These are phyloP conservation scores for Brienomyrus brachyistius DNA, from an alignment of 2,113 vertebrate genomes.

Conservation along the genomic window DNA sequence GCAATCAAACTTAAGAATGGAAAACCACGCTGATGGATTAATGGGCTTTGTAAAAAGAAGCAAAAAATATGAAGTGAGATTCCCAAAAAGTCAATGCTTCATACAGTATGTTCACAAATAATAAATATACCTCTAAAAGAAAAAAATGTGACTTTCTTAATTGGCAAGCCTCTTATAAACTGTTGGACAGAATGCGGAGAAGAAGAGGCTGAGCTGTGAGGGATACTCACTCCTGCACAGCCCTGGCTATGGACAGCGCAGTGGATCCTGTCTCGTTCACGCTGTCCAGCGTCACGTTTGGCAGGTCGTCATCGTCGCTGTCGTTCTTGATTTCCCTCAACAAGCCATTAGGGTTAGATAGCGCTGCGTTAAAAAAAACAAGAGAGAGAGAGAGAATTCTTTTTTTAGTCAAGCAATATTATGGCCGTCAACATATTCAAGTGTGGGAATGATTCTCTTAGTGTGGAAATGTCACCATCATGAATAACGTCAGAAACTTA, in stretches of 20 bases:
- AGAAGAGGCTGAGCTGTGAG: constrained; percentile 21
- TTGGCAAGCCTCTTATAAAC: neutral
- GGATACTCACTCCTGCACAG: constrained; percentile 82
- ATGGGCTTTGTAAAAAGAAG: neutral
- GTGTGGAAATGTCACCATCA: neutral
- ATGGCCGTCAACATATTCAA: constrained; percentile 41
- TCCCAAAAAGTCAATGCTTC: neutral
- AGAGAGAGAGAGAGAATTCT: constrained; percentile 12
- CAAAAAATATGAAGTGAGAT: neutral
- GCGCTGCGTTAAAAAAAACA: constrained; percentile 61
- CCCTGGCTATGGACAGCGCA: constrained; percentile 80
- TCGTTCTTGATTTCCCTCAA: constrained; percentile 82
- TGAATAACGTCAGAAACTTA: neutral
- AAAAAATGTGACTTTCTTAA: neutral
- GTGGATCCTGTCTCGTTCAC: constrained; percentile 86
- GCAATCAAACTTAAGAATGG: neutral
- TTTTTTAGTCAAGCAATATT: constrained; percentile 16
- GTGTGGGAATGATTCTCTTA: neutral
- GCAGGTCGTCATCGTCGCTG: constrained; percentile 80
- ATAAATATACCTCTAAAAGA: neutral
- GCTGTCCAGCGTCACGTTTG: constrained; percentile 85
- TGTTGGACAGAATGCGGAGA: neutral
- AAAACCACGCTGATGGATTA: neutral
- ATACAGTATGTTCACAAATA: neutral
- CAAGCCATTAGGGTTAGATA: constrained; percentile 74